A percentile compares a stretch with the other conserved stretches of the same genome.
phyloP scores from a whole-genome alignment of 2,113 vertebrate genomes.

The Alectura lathami region DNA sequence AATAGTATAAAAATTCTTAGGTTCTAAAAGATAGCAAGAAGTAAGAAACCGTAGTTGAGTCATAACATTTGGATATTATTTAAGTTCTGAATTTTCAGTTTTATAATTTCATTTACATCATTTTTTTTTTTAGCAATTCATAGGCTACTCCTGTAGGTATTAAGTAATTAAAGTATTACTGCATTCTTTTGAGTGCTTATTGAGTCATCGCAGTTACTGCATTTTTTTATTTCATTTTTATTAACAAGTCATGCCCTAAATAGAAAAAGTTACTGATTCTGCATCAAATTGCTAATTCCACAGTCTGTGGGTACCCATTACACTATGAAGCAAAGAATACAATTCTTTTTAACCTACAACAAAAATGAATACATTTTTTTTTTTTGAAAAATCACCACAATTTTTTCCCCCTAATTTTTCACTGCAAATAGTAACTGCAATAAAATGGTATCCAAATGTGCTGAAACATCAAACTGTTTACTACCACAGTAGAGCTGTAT shows the following conservation, averaged over 20 bases:
- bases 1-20: background rate
- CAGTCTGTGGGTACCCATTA: conserved; percentile 19
- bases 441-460: background rate
- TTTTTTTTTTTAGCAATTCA: conserved; percentile 1
- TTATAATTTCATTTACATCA: background rate
- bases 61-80: background rate
- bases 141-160: background rate
- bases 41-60: background rate
- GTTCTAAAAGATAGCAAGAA: background rate
- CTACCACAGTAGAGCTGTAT: background rate
- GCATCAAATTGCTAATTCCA: conserved; percentile 56
- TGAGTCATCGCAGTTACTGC: background rate
- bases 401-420: background rate
- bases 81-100: background rate
- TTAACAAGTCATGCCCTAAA: conserved; percentile 43
- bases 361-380: background rate
- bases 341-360: background rate
- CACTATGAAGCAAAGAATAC: conserved; percentile 19
- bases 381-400: background rate
- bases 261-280: conserved; percentile 20
- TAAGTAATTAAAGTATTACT: background rate
- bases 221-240: conserved; percentile 44
- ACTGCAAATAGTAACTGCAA: background rate
- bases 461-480: conserved; percentile 44
- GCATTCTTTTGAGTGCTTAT: background rate